These are phyloP conservation scores for Paramormyrops kingsleyae DNA, from an alignment of 2,113 vertebrate species.

Conservation along the genomic window DNA sequence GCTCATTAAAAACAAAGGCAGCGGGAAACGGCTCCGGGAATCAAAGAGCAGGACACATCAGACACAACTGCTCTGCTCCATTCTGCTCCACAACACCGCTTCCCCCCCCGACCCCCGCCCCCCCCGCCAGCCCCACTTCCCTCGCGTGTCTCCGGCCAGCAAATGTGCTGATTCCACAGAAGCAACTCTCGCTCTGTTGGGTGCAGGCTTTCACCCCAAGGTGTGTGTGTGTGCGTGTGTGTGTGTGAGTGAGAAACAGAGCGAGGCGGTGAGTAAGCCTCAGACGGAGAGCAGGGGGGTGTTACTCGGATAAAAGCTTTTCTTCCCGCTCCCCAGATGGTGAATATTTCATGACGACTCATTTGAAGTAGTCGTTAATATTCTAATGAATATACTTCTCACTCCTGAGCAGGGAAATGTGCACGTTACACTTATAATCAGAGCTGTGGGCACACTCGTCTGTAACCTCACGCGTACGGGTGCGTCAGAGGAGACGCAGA, in stretches of 20 bases:
- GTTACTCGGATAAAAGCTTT: slow-evolving; percentile 19
- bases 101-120: neutral
- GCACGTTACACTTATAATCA: neutral
- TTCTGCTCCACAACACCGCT: neutral
- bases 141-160: neutral
- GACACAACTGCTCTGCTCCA: neutral
- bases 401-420: neutral
- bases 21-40: neutral
- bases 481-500: neutral
- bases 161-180: neutral
- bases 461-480: neutral
- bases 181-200: neutral
- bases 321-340: slow-evolving; percentile 3
- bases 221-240: neutral
- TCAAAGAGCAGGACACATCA: neutral
- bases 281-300: neutral
- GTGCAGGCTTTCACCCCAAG: neutral
- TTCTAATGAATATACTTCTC: neutral
- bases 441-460: neutral
- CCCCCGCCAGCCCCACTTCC: neutral
- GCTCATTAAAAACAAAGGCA: slow-evolving; percentile 2
- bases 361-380: slow-evolving; percentile 20
- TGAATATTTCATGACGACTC: slow-evolving; percentile 12
- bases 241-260: neutral
- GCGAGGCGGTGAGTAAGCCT: neutral